A percentile compares a stretch with the other conserved stretches of the same genome.
These are phyloP conservation scores for Dolichopus griseipennis DNA, from an alignment of 2,888 invertebrate species.

Conservation along the genomic window DNA sequence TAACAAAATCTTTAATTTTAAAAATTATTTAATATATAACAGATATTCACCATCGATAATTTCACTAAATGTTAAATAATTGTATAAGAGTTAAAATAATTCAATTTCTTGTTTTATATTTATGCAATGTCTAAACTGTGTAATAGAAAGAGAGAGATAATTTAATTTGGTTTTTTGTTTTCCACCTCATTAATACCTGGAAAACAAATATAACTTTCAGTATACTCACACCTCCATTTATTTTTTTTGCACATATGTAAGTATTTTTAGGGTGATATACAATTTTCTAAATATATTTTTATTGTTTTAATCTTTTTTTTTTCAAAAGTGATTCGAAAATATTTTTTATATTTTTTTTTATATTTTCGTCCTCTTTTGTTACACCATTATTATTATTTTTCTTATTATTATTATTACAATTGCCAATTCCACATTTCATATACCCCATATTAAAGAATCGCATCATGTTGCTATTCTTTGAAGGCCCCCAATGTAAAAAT, in stretches of 20 bases:
- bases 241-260: background rate
- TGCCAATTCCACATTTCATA: background rate
- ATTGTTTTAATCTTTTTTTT: background rate
- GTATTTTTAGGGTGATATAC: background rate
- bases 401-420: background rate
- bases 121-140: no score
- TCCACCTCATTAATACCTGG: constrained; percentile 3
- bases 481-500: background rate
- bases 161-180: background rate
- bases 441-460: background rate
- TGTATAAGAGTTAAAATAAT: no score
- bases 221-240: background rate
- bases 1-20: no score
- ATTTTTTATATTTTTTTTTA: no score
- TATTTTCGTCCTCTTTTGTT: no score
- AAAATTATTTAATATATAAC: no score
- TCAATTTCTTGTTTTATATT: no score
- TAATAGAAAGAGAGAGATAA: no score
- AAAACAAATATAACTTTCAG: background rate
- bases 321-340: background rate
- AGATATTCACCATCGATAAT: no score
- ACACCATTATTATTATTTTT: no score
- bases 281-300: background rate
- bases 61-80: no score
- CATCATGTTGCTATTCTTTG: background rate